Percentiles rank a stretch among this genome's conserved stretches.
Conservation (phyloP, 1,140 invertebrate species). For the Drosophila ohnishii region DNA sequence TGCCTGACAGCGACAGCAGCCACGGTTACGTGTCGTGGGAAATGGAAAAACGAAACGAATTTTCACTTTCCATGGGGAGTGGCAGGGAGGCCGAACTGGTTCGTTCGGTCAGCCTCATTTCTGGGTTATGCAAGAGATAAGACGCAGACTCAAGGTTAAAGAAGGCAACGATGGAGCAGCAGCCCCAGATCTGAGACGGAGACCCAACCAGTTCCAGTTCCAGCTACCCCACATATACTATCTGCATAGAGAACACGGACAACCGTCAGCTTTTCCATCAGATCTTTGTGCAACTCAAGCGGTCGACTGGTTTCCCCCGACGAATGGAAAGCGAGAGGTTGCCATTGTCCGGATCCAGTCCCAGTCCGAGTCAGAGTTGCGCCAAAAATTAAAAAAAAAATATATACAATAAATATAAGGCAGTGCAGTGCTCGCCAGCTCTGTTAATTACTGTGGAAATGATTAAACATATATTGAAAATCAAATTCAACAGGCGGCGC, state of each 20-base stretch:
- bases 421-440: conserved; percentile 16
- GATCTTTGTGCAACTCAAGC: conserved; percentile 23
- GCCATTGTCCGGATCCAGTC: conserved; percentile 22
- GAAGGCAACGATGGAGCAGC: neutral
- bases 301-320: conserved; percentile 18
- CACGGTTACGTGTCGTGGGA: conserved; percentile 27
- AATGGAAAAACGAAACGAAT: conserved; percentile 34
- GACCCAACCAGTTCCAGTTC: neutral
- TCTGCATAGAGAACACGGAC: conserved; percentile 23
- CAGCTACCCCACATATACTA: neutral
- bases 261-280: conserved; percentile 9
- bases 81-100: conserved; percentile 16
- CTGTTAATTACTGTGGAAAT: conserved; percentile 69
- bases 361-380: conserved; percentile 17
- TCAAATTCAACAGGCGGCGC: conserved; percentile 26
- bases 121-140: conserved; percentile 14
- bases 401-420: neutral
- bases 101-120: conserved; percentile 20
- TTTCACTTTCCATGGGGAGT: conserved; percentile 37
- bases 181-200: neutral
- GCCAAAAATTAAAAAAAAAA: conserved; percentile 18
- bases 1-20: conserved; percentile 7
- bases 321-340: conserved; percentile 29
- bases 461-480: conserved; percentile 64
- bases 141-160: conserved; percentile 9